Conservation (phyloP, 2,113 vertebrate genomes). For the Penelope pileata region DNA sequence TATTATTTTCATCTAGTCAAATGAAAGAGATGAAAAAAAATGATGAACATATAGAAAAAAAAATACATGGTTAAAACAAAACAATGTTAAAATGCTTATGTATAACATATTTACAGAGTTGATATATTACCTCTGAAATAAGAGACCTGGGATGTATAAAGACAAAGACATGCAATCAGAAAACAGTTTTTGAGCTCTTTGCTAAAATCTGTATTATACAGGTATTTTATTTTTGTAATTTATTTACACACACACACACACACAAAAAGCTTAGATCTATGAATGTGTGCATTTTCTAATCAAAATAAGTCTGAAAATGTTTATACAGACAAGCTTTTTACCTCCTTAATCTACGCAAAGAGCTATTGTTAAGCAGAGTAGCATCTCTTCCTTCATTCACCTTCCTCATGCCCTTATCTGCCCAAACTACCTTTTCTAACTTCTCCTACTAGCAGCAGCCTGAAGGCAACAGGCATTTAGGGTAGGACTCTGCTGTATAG, state of each 20-base stretch:
- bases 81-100: neutral
- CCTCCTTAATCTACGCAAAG: neutral
- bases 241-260: neutral
- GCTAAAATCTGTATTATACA: neutral
- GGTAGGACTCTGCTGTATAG: accelerated
- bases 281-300: neutral
- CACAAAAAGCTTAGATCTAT: neutral
- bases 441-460: neutral
- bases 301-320: neutral
- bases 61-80: neutral
- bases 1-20: neutral
- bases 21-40: neutral
- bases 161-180: neutral
- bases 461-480: neutral
- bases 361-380: neutral
- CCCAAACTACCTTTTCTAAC: neutral
- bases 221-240: neutral
- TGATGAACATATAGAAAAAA: neutral
- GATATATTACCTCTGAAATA: neutral
- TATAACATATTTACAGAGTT: too few relatives aligned
- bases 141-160: neutral
- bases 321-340: neutral
- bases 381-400: neutral
- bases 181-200: neutral
- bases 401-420: neutral